phyloP scores from a whole-genome alignment of 2,113 vertebrate genomes.

The Sander vitreus region DNA sequence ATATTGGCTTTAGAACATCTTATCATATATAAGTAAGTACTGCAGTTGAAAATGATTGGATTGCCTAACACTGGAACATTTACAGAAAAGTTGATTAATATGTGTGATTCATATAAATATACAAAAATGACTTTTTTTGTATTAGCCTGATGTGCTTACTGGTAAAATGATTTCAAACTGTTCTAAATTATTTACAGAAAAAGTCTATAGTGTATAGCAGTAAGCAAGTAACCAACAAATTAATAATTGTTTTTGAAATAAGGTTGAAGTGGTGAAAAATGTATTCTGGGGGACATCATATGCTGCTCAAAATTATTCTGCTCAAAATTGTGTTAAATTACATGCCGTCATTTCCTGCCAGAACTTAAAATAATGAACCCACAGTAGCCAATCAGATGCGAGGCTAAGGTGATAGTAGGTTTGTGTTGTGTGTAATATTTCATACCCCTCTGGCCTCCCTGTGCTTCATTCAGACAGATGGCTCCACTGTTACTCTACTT shows the following conservation, averaged over 20 bases:
- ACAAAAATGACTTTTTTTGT: background rate
- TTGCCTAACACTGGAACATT: background rate
- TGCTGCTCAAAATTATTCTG: constrained; percentile 31
- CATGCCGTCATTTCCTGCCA: constrained; percentile 45
- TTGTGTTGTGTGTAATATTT: constrained; percentile 71
- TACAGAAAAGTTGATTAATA: background rate
- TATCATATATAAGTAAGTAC: background rate
- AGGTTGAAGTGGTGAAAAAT: constrained; percentile 45
- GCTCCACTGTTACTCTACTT: constrained; percentile 76
- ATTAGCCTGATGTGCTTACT: background rate
- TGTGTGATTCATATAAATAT: background rate
- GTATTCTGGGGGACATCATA: constrained; percentile 37
- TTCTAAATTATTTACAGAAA: constrained; percentile 1
- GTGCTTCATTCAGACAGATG: constrained; percentile 69
- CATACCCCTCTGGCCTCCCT: constrained; percentile 62
- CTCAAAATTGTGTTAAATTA: constrained; percentile 46
- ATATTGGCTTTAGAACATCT: background rate
- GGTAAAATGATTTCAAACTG: background rate
- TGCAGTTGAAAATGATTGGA: background rate
- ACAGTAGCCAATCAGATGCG: constrained; percentile 70
- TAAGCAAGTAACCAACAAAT: background rate
- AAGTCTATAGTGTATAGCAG: background rate
- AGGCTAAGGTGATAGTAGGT: constrained; percentile 71
- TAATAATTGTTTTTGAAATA: background rate
- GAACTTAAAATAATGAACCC: constrained; percentile 67